Percentiles rank a stretch among this genome's conserved stretches.
Evolutionary conservation across 2,888 invertebrate species (phyloP).

Genomic region (Cyrtodaria siliqua): DNA sequence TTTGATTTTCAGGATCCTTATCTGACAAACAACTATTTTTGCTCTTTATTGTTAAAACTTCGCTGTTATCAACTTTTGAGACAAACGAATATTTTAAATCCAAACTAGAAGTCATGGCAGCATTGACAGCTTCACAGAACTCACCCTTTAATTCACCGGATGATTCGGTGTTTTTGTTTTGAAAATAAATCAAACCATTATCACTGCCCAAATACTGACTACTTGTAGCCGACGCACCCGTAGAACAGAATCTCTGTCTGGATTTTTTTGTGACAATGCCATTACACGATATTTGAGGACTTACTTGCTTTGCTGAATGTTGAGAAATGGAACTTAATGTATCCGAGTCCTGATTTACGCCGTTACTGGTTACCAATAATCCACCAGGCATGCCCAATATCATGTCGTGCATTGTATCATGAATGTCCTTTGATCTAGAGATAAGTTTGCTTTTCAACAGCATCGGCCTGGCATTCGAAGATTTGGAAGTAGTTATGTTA

Average conservation of each 20-base stretch:
- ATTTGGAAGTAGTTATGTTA: background rate
- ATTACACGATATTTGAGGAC: constrained; percentile 3
- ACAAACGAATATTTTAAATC: constrained; percentile 1
- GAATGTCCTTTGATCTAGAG: constrained; percentile 28
- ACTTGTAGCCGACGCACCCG: no score
- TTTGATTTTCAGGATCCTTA: background rate
- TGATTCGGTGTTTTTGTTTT: no score
- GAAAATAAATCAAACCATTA: no score
- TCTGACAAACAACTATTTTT: background rate
- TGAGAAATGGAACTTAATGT: constrained; percentile 26
- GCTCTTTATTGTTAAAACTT: constrained; percentile 1
- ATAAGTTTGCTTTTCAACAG: constrained; percentile 28
- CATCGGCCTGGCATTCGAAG: background rate
- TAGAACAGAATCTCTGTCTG: constrained; percentile 2
- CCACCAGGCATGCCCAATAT: constrained; percentile 41
- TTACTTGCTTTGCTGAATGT: constrained; percentile 23
- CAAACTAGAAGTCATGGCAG: constrained; percentile 3
- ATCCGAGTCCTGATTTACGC: constrained; percentile 44
- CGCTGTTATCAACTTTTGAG: constrained; percentile 6
- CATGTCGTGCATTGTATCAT: constrained; percentile 42
- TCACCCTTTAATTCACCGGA: no score
- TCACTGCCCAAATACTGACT: constrained; percentile 1
- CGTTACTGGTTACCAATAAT: constrained; percentile 40
- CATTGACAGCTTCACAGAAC: constrained; percentile 9
- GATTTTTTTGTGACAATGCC: constrained; percentile 16